phyloP scores from a whole-genome alignment of 2,113 vertebrate genomes.

The Silurus asotus region DNA sequence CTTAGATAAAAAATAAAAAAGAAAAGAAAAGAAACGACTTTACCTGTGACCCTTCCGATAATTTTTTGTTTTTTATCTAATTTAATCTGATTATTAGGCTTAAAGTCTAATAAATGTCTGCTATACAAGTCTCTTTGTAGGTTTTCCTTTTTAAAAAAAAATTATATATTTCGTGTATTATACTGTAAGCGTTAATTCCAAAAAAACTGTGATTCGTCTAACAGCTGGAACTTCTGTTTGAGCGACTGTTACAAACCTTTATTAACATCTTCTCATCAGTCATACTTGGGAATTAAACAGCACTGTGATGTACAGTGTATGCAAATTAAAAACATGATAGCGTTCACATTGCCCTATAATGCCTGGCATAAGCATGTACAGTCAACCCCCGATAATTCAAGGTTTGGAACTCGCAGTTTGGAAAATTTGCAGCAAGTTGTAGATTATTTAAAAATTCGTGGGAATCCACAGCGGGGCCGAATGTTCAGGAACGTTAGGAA shows the following conservation, averaged over 20 bases:
- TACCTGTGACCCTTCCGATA: background rate
- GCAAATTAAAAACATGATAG: background rate
- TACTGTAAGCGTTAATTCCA: background rate
- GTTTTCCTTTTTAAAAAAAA: background rate
- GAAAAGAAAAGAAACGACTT: background rate
- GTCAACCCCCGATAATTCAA: too few relatives aligned
- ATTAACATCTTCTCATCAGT: background rate
- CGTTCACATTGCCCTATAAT: background rate
- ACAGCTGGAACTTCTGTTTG: background rate
- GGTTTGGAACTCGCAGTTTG: too few relatives aligned
- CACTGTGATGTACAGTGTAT: background rate
- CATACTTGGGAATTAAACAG: background rate
- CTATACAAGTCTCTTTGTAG: background rate
- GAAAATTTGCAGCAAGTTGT: too few relatives aligned
- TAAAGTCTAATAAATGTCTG: background rate
- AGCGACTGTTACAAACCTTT: background rate
- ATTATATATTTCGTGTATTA: background rate
- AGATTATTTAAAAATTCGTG: too few relatives aligned
- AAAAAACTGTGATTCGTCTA: background rate
- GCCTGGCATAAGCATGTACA: background rate
- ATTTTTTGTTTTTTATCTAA: background rate
- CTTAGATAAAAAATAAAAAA: background rate
- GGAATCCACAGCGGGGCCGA: too few relatives aligned
- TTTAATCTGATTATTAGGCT: background rate
- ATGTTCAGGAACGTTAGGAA: too few relatives aligned